Conservation (phyloP, 1,140 invertebrate species). For the Phenacoccus solenopsis region DNA sequence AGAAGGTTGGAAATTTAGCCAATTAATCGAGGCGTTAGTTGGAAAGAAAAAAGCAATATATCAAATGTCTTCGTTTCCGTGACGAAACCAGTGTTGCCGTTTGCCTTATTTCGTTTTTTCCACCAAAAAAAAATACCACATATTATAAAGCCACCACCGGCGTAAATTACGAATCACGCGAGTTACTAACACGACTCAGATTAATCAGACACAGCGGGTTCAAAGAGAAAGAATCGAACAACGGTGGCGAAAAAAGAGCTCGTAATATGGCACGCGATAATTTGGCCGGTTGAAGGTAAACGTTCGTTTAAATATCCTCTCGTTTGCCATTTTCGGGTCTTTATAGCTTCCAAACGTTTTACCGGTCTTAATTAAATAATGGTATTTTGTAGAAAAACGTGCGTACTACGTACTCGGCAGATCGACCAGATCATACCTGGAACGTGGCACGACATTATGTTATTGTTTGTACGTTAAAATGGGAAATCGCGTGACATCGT, state of each 20-base stretch:
- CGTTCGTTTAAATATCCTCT: neutral
- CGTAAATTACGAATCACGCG: neutral
- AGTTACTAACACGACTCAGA: neutral
- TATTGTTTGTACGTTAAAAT: too few species aligned
- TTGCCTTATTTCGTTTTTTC: too few species aligned
- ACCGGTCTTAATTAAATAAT: conserved; percentile 2
- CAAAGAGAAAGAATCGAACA: neutral
- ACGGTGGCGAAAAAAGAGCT: neutral
- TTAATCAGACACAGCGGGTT: neutral
- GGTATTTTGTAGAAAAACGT: too few species aligned
- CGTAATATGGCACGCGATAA: neutral
- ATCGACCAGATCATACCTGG: too few species aligned
- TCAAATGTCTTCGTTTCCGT: too few species aligned
- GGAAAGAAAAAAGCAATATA: neutral
- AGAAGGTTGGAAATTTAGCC: neutral
- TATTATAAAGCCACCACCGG: too few species aligned
- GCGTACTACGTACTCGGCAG: too few species aligned
- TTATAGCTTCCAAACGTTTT: neutral
- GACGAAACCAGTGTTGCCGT: too few species aligned
- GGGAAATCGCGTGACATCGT: too few species aligned
- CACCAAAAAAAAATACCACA: too few species aligned
- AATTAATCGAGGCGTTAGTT: neutral
- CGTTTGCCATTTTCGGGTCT: neutral
- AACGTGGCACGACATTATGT: too few species aligned
- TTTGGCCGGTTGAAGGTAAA: neutral